Evolutionary conservation across 2,113 vertebrate species (phyloP).

Genomic region (Pseudopodoces humilis): DNA sequence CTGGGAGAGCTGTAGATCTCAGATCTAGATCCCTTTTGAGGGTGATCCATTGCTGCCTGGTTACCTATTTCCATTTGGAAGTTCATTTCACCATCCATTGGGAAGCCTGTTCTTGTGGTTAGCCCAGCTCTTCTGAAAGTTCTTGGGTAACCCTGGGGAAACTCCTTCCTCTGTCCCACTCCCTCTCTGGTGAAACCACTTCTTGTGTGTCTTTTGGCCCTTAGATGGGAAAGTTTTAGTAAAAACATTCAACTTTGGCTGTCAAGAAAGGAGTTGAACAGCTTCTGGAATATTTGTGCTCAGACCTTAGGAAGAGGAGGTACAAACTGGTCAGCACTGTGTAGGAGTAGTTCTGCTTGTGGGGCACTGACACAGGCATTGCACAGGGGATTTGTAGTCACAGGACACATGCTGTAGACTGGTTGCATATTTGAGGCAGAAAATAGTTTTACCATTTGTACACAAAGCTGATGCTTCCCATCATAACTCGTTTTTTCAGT

Average conservation of each 20-base stretch:
- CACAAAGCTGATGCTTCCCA: neutral
- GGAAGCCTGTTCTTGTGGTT: neutral
- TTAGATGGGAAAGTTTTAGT: neutral
- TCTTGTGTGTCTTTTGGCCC: neutral
- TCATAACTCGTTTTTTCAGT: neutral
- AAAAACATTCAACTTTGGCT: neutral
- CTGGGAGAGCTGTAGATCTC: neutral
- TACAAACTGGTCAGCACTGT: rapidly evolving
- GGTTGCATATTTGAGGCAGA: neutral
- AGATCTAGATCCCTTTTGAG: neutral
- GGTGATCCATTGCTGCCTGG: neutral
- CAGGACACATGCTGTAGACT: neutral
- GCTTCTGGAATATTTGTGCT: neutral
- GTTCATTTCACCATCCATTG: rapidly evolving
- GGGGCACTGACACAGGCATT: neutral
- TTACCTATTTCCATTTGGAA: neutral
- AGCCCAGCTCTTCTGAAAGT: neutral
- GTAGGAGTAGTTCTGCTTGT: neutral
- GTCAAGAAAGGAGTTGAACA: neutral
- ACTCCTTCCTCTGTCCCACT: neutral
- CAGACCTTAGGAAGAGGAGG: neutral
- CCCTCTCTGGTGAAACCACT: neutral
- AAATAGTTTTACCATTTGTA: neutral
- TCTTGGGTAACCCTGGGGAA: neutral
- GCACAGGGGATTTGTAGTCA: neutral